Conservation (phyloP, 1,140 invertebrate species). For the Solenopsis invicta region DNA sequence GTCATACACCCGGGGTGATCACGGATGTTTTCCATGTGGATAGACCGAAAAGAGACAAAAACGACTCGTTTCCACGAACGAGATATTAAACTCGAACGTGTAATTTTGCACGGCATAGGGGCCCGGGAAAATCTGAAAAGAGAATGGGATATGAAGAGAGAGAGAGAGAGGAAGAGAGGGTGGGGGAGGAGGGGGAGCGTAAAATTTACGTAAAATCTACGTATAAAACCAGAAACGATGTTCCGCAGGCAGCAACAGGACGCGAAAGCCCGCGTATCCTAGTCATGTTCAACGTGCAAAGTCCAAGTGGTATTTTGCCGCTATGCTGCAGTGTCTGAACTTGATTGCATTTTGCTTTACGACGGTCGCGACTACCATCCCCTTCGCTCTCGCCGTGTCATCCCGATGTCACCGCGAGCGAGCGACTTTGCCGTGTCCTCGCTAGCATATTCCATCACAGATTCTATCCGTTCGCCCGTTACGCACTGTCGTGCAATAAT, state of each 20-base stretch:
- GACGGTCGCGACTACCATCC: background rate
- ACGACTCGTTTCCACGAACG: conserved; percentile 16
- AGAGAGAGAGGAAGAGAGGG: too few species aligned
- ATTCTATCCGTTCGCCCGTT: conserved; percentile 25
- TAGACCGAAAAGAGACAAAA: conserved; percentile 8
- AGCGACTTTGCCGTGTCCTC: conserved; percentile 9
- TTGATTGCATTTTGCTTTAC: conserved; percentile 63
- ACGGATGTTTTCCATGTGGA: background rate
- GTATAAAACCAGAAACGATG: conserved; percentile 38
- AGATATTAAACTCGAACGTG: conserved; percentile 44
- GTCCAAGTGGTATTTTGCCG: conserved; percentile 25
- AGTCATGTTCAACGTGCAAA: conserved; percentile 18
- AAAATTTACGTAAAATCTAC: conserved; percentile 29
- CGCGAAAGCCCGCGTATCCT: conserved; percentile 11
- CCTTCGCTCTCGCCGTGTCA: background rate
- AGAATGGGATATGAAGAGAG: background rate
- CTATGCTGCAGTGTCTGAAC: background rate
- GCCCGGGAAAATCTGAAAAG: background rate
- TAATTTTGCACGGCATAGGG: conserved; percentile 16
- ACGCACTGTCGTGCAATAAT: conserved; percentile 43
- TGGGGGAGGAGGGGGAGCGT: too few species aligned
- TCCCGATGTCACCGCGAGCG: background rate
- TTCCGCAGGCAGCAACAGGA: background rate
- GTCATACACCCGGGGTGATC: background rate
- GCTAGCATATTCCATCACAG: conserved; percentile 24